Conservation (phyloP, 2,888 invertebrate genomes). For the Caenorhabditis sulstoni region DNA sequence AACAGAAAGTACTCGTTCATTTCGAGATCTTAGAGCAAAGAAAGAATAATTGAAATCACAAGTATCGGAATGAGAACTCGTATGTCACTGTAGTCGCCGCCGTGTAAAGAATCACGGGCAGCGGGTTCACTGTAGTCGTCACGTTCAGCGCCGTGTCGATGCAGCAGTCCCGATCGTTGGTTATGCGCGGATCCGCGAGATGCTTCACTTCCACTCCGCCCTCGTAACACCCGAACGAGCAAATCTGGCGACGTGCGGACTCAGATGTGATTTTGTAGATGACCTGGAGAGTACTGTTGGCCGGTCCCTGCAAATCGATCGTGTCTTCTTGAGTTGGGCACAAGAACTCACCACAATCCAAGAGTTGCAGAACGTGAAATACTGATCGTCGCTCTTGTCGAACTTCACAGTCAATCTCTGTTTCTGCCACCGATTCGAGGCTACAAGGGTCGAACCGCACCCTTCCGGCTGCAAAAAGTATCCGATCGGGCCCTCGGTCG, state of each 20-base stretch:
- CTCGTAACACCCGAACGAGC: conserved; percentile 59
- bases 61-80: conserved; percentile 45
- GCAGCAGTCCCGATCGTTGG: conserved; percentile 61
- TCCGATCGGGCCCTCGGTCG: not conserved
- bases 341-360: conserved; percentile 51
- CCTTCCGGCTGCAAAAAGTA: conserved; percentile 44
- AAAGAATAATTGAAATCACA: conserved; percentile 12
- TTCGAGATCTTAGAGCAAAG: conserved; percentile 33
- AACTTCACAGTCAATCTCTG: conserved; percentile 49
- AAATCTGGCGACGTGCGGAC: conserved; percentile 34
- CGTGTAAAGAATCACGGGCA: conserved; percentile 59
- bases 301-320: conserved; percentile 38
- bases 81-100: conserved; percentile 38
- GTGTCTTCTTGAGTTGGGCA: no score
- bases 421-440: conserved; percentile 48
- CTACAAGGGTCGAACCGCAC: conserved; percentile 48
- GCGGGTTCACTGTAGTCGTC: conserved; percentile 54
- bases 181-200: conserved; percentile 55
- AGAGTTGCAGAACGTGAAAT: conserved; percentile 56
- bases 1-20: conserved; percentile 36
- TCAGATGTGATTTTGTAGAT: conserved; percentile 52
- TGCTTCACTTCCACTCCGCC: conserved; percentile 61
- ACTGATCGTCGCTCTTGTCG: conserved; percentile 52
- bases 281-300: conserved; percentile 34
- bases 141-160: conserved; percentile 47